phyloP scores from a whole-genome alignment of 2,113 vertebrate genomes.

The Plotosus lineatus region DNA sequence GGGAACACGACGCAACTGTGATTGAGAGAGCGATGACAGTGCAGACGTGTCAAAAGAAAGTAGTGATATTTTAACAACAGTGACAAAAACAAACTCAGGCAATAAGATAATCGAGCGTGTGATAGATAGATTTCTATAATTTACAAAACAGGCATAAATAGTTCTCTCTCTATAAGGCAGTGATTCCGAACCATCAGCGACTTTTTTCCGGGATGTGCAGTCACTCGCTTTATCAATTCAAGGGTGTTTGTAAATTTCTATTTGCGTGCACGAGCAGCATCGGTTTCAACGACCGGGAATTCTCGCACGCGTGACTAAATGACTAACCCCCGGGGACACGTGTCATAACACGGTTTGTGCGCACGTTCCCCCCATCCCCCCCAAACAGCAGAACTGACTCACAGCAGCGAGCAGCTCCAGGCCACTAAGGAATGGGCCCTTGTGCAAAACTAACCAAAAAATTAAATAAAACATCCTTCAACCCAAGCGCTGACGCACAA shows the following conservation, averaged over 20 bases:
- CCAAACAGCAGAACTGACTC: not conserved
- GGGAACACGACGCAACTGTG: not conserved
- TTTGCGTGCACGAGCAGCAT: not conserved
- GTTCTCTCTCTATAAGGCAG: conserved; percentile 7
- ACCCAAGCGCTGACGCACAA: not conserved
- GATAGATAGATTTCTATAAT: not conserved
- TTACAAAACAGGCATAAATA: conserved; percentile 24
- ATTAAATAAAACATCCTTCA: not conserved
- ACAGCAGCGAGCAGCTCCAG: not conserved
- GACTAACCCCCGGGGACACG: not conserved
- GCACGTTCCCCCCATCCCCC: too few species aligned
- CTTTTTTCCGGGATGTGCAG: conserved; percentile 8
- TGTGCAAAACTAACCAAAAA: not conserved
- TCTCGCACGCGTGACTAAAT: too few species aligned
- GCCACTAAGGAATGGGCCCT: not conserved
- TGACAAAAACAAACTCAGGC: not conserved
- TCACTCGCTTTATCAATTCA: not conserved
- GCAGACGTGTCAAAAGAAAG: not conserved
- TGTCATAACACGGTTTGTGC: not conserved
- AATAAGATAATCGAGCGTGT: not conserved
- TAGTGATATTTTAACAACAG: not conserved
- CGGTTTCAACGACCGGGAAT: not conserved
- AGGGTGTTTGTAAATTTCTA: not conserved
- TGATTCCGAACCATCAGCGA: conserved; percentile 8
- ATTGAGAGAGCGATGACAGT: not conserved